These are phyloP conservation scores for Phymatocera aterrima DNA, from an alignment of 2,888 invertebrate genomes.

Conservation along the genomic window DNA sequence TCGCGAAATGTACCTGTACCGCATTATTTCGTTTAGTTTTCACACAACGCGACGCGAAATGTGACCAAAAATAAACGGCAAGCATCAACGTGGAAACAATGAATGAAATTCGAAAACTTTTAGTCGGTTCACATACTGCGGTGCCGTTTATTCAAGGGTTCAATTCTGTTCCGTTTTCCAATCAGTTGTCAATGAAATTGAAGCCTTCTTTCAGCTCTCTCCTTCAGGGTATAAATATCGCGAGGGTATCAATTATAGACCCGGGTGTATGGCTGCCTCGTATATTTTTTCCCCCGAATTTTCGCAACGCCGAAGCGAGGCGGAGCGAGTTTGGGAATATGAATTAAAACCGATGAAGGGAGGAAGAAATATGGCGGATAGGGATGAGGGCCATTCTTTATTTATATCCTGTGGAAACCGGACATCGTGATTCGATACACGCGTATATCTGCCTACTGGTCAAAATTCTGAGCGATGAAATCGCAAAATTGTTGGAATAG, in stretches of 20 bases:
- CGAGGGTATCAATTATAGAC: conserved; percentile 7
- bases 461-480: no score
- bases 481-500: no score
- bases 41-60: neutral
- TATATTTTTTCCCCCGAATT: no score
- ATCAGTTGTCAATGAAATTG: neutral
- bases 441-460: no score
- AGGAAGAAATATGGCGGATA: no score
- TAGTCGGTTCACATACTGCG: neutral
- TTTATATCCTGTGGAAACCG: no score
- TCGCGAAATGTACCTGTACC: no score
- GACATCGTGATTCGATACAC: no score
- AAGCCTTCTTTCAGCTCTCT: neutral
- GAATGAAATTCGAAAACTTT: neutral
- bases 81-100: neutral
- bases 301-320: neutral
- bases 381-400: no score
- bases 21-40: neutral
- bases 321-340: neutral
- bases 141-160: neutral
- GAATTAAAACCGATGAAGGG: no score
- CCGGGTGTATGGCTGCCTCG: neutral
- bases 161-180: neutral
- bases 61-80: neutral
- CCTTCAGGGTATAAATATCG: neutral